Conservation (phyloP, 2,888 invertebrate species). For the Horisme vitalbata region DNA sequence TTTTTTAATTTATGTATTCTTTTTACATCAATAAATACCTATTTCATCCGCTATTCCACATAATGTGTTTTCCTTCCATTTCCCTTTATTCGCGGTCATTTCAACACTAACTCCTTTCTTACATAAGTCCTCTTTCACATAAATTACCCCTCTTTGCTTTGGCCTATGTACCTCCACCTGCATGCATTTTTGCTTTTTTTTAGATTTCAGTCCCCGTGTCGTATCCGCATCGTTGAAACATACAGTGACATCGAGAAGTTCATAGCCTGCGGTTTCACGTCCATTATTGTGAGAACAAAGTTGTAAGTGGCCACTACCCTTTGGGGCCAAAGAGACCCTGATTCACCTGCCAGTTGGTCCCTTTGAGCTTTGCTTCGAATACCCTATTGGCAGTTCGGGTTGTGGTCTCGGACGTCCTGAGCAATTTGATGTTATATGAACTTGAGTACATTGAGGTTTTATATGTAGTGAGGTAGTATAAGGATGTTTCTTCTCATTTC, state of each 20-base stretch:
- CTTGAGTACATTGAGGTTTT: neutral
- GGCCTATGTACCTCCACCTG: too few relatives aligned
- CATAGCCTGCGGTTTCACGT: slow-evolving; percentile 59
- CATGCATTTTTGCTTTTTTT: too few relatives aligned
- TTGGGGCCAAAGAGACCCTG: slow-evolving; percentile 56
- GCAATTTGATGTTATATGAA: slow-evolving; percentile 16
- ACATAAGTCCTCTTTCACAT: too few relatives aligned
- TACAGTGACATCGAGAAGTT: slow-evolving; percentile 41
- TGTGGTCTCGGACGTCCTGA: slow-evolving; percentile 29
- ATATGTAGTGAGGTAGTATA: neutral
- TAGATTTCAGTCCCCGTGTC: neutral
- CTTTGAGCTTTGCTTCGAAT: slow-evolving; percentile 51
- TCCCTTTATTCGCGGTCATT: too few relatives aligned
- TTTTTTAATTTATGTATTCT: too few relatives aligned
- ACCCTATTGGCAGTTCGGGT: slow-evolving; percentile 51
- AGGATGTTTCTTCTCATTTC: too few relatives aligned
- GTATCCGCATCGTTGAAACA: slow-evolving; percentile 1
- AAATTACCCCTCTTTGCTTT: too few relatives aligned
- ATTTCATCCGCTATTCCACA: too few relatives aligned
- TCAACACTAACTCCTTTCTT: too few relatives aligned
- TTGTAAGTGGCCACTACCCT: slow-evolving; percentile 59
- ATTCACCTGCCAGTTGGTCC: slow-evolving; percentile 61
- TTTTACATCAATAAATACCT: too few relatives aligned
- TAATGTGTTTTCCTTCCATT: too few relatives aligned
- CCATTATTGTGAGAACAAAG: slow-evolving; percentile 72